Base-by-base conservation (phyloP, 2,888 invertebrate genomes). In the Athetis lepigone region DNA sequence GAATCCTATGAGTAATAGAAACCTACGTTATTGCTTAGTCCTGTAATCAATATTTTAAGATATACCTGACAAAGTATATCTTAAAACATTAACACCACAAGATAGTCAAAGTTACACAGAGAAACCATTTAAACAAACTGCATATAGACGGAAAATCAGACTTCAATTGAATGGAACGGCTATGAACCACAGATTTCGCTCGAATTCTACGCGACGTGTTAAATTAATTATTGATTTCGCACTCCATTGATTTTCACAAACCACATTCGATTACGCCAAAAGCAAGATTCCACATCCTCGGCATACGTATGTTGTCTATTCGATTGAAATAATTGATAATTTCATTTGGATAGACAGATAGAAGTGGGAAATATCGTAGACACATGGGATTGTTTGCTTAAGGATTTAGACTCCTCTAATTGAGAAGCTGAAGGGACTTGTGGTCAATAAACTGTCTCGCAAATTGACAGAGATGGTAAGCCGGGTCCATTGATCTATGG, bases 361-460 rank as follows among this genome's bases (percentile, higher is more conserved):
- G 9, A 6, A 11, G 13, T 9, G 25, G 36, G 18, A 37, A 47
- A 52, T 23, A 19, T 40, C 19, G 16, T 19, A n/a, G 3, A 27
- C 5, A 19, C 29, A 19, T 45, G 7, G 8, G 23, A 40, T 23
- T 29, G 23, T 63, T 70, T 25, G 40, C 9, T 8, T n/a, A 11
- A 23, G n/a, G 13, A 36, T n/a, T 37, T 39, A 37, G 16, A 45
- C 37, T 63, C 64, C 19, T 40, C 27, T 40, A 8, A n/a, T 11
- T 47, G 29, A 23, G 3, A 52, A 7, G 37, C 40, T 37, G 11
- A 9, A 46, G 36, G 27, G 23, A 11, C 8, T 43, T 64, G 72
- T 23, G 66, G 72, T 71, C 40, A 67, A 67, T 67, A 65, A 71
- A 5, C 36, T 16, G n/a, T 13, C 23, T 66, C 23, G 19, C 21